Percentiles rank a stretch among this genome's conserved stretches.
Evolutionary conservation across 2,888 invertebrate species (phyloP).

Genomic region (Aleiodes leptofemur): DNA sequence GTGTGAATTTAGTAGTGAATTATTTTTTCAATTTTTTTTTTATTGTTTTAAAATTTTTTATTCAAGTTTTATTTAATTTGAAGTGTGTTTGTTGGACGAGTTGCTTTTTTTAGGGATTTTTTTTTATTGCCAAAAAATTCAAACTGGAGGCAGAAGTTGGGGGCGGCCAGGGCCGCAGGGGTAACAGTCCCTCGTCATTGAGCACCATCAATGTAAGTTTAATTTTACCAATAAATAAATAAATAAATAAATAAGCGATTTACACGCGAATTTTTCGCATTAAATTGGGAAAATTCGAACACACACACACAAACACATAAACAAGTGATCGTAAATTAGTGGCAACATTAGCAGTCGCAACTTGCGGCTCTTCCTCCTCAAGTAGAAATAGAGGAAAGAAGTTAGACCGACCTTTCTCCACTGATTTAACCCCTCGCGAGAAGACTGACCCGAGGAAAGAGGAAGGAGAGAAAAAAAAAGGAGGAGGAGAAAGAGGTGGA

Average conservation of each 20-base stretch:
- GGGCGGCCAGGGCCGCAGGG: conserved; percentile 72
- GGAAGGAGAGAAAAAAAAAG: conserved; percentile 4
- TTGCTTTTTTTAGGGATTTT: conserved; percentile 1
- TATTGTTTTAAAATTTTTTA: conserved; percentile 5
- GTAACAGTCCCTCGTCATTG: conserved; percentile 69
- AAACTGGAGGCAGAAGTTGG: conserved; percentile 73
- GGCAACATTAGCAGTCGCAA: conserved; percentile 37
- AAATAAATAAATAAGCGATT: conserved; percentile 3
- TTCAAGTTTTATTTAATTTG: neutral
- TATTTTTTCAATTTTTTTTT: too few species aligned
- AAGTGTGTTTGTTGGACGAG: neutral
- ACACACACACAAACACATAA: neutral
- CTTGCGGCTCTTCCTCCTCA: conserved; percentile 5
- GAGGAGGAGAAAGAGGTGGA: neutral
- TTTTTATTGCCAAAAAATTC: conserved; percentile 49
- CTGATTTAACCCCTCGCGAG: conserved; percentile 39
- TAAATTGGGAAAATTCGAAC: neutral
- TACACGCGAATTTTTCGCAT: neutral
- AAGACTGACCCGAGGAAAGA: conserved; percentile 16
- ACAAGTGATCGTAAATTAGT: conserved; percentile 53
- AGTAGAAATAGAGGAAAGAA: conserved; percentile 8
- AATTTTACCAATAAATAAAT: conserved; percentile 16
- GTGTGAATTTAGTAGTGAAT: conserved; percentile 23
- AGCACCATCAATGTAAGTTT: conserved; percentile 72
- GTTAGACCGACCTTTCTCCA: conserved; percentile 42